These are phyloP conservation scores for Nemurella pictetii DNA, from an alignment of 2,888 invertebrate species.

Conservation along the genomic window DNA sequence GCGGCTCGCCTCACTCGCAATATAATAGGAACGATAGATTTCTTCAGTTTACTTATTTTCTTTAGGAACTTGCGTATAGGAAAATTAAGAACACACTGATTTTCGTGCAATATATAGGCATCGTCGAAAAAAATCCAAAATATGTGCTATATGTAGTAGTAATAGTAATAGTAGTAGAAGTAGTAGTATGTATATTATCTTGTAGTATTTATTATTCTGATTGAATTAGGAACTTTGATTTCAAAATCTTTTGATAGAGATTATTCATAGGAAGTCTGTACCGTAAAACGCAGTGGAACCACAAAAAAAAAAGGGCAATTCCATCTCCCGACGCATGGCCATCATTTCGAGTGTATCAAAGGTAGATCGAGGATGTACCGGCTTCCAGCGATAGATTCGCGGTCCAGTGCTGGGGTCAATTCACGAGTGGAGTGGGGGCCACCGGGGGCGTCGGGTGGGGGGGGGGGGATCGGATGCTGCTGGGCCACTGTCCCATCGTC, in stretches of 20 bases:
- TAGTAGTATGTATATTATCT: background rate
- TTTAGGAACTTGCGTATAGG: slow-evolving; percentile 23
- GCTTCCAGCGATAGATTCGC: background rate
- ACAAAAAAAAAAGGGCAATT: background rate
- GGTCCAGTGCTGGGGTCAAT: background rate
- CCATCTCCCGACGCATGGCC: background rate
- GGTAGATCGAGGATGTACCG: background rate
- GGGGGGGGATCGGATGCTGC: slow-evolving; percentile 32
- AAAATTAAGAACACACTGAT: slow-evolving; percentile 6
- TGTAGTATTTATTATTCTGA: background rate
- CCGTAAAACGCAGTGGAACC: background rate
- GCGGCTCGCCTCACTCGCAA: background rate
- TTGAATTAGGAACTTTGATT: slow-evolving; percentile 31
- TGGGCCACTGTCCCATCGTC: slow-evolving; percentile 3
- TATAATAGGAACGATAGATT: slow-evolving; percentile 16
- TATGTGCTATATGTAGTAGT: background rate
- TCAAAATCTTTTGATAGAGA: slow-evolving; percentile 17
- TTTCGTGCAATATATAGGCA: background rate
- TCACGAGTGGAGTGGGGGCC: background rate
- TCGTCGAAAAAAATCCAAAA: background rate
- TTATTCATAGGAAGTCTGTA: slow-evolving; percentile 26
- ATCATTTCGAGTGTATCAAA: background rate
- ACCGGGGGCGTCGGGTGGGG: background rate
- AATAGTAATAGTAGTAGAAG: too few relatives aligned
- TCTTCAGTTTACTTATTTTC: background rate